These are phyloP conservation scores for Carlito syrichta DNA, from an alignment of 2,113 vertebrate genomes.

Conservation along the genomic window DNA sequence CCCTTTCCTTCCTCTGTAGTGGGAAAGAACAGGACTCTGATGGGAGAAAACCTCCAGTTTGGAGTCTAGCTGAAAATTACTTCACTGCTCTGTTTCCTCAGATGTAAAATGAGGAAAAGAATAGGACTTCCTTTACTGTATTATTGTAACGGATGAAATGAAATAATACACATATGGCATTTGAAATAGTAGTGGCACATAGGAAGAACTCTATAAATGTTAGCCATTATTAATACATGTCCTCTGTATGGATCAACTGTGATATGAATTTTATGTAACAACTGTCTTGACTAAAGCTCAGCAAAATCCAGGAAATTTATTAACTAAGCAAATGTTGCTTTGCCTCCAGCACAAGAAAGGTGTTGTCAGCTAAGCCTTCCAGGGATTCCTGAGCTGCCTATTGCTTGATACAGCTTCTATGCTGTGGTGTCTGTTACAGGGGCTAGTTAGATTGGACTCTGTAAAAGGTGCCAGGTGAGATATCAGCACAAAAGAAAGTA, in stretches of 20 bases:
- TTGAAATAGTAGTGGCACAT: neutral
- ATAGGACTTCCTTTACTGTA: neutral
- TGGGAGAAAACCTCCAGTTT: neutral
- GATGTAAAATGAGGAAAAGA: neutral
- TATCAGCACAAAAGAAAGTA: neutral
- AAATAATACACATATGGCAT: neutral
- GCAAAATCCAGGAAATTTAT: neutral
- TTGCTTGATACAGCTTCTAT: neutral
- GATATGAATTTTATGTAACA: neutral
- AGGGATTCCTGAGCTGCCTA: neutral
- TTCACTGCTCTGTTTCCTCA: neutral
- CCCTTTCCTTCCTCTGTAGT: too few species aligned
- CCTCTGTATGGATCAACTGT: accelerated
- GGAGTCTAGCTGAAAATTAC: neutral
- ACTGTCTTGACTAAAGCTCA: neutral
- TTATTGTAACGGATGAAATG: neutral
- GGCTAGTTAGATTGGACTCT: neutral
- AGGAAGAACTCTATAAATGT: neutral
- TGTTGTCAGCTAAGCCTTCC: neutral
- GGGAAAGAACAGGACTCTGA: neutral
- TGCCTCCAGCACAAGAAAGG: neutral
- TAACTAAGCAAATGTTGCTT: neutral
- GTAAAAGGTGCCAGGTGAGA: neutral
- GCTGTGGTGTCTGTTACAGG: neutral
- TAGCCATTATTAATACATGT: neutral